Base-by-base conservation (phyloP, 2,888 invertebrate genomes). In the Liodrosophila aerea region DNA sequence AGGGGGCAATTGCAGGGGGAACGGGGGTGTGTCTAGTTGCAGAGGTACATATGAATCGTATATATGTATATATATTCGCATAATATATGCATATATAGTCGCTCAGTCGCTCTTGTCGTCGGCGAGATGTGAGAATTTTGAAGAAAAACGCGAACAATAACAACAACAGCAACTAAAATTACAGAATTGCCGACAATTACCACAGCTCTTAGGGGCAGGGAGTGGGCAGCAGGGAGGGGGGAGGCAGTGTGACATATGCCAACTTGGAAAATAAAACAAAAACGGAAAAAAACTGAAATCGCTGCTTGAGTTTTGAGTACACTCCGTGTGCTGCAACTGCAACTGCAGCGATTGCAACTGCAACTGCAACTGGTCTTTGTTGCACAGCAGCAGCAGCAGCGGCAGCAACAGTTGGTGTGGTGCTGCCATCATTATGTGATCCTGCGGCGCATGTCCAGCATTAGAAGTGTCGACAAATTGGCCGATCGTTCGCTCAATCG, bases 391-490 rank as follows among this genome's bases (percentile, higher is more conserved):
- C 13, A 15, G 3, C 12, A 16, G 15, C 44, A 34, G 16, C 51
- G 7, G 16, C 8, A 12, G 27, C 27, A 3, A 5, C 27, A 13
- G 33, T 33, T 8, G n/a, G 8, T 16, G 15, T 13, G 0, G 18
- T 27, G 12, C 13, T 33, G 34, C 15, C 58, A 37, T 66, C 67
- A 67, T 64, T 58, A 62, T 63, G 53, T 49, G 57, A 54, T 74
- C 74, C 81, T 68, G 74, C 64, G 65, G 73, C 70, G 51, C 65
- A 76, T 76, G 74, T 74, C 74, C 74, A 54, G 64, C 65, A 66
- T 62, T 73, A 78, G 81, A 80, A 85, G 78, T 80, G 78, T 80
- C 83, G 83, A 85, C 85, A 80, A 80, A 80, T 80, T 80, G 85
- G 73, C 62, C 66, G 60, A 49, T 39, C 56, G 18, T 58, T 52